Base-by-base conservation (phyloP, 2,113 vertebrate species). In the Solenodon paradoxus region DNA sequence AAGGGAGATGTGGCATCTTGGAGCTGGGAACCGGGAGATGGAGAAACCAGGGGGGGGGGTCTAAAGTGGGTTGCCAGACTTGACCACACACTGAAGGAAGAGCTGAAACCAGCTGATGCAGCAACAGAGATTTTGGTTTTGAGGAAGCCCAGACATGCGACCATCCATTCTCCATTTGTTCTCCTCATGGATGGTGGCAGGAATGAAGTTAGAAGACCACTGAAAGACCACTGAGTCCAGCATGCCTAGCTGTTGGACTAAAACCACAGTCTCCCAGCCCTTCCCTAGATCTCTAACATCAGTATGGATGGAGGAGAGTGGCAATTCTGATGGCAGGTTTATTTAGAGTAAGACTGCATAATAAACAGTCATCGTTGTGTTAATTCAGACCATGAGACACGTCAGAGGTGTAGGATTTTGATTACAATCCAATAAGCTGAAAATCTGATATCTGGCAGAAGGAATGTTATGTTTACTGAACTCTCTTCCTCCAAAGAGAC, bases 1-100 rank as follows among this genome's bases (percentile, higher is more conserved):
- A 30, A n/a, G 28, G 17, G n/a, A 64, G 64, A 7, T 0, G 0
- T 0, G 38, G 47, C 20, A 13, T 0, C 28, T 49, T 38, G 53
- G 45, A 42, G 0, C 0, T 8, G 6, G 6, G 22, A 16, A 35
- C 8, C 3, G 11, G 22, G 49, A 55, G 0, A 7, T 1, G 0
- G 7, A 78, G 51, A 51, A 75, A 59, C 20, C 15, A 32, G 47
- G 19, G 57, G 63, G 57, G 63, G 1, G 2, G 5, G 15, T 10
- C 78, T 16, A 32, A 2, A 28, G 9, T 68, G n/a, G n/a, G 28
- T 5, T 81, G 11, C 4, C 2, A 38, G 35, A 16, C 13, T 38
- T 77, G 35, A 22, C 4, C 64, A 75, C 83, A 51, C 22, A 24
- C 10, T 13, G 45, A 45, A 87, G 59, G 64, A 28, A 78, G 47